These are phyloP conservation scores for Hirudinaria manillensis DNA, from an alignment of 2,888 invertebrate species.

Conservation along the genomic window DNA sequence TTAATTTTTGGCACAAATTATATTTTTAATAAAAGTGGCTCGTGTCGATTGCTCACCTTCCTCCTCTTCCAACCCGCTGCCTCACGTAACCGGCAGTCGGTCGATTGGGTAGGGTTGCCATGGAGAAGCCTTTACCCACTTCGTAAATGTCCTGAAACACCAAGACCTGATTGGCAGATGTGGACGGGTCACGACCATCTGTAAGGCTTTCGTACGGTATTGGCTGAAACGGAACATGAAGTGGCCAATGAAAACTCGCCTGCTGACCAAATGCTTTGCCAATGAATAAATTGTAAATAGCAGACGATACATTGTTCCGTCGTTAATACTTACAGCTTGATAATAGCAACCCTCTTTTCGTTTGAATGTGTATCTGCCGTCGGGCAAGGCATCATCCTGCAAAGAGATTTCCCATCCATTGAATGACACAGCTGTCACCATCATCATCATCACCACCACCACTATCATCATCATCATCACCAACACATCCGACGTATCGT, in stretches of 20 bases:
- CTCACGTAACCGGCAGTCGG: slow-evolving; percentile 15
- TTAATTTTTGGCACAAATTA: no score
- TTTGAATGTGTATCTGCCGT: slow-evolving; percentile 82
- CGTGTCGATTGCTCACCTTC: slow-evolving; percentile 6
- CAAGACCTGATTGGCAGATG: not conserved
- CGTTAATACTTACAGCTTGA: slow-evolving; percentile 68
- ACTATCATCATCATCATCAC: slow-evolving; percentile 17
- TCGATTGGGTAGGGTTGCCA: not conserved
- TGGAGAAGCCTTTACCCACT: not conserved
- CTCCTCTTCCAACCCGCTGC: slow-evolving; percentile 27
- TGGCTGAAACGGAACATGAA: not conserved
- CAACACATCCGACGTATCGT: not conserved
- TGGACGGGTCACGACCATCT: not conserved
- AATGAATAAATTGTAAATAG: not conserved
- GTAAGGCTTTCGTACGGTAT: not conserved
- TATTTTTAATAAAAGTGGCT: no score
- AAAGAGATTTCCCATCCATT: not conserved
- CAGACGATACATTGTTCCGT: not conserved
- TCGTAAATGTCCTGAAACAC: not conserved
- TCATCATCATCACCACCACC: slow-evolving; percentile 25
- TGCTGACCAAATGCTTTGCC: no score
- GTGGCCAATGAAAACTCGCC: no score
- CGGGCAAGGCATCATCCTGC: slow-evolving; percentile 51
- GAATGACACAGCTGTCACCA: not conserved
- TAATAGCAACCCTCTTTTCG: slow-evolving; percentile 83